Base-by-base conservation (phyloP, 1,140 invertebrate species). In the Phenacoccus solenopsis region DNA sequence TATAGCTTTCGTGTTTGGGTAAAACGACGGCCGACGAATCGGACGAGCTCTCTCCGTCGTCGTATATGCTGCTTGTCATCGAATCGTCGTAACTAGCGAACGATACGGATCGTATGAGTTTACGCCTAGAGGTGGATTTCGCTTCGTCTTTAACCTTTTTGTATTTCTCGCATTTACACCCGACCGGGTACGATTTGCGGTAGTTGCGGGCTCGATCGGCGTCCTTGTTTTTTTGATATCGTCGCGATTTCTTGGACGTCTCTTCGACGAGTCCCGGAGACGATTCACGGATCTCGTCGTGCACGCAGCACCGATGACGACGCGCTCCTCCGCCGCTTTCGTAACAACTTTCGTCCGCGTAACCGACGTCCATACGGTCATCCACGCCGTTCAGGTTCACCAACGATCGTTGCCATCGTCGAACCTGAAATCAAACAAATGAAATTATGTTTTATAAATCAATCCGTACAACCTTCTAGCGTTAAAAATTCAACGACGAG, bases 371-470 rank as follows among this genome's bases (percentile, higher is more conserved):
- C 59, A 25, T 64, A 16, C 25, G 2, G 25, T 59, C 7, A 20
- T 64, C 59, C 1, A 24, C 59, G 16, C 25, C 12, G 59, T 64
- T 64, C 59, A 64, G 25, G 59, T 64, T 64, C 59, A 64, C 59
- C 59, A 64, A 27, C 9, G 59, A 64, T 27, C 59, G 10, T 24
- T 64, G 59, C 59, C 59, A 64, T 64, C 25, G 59, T 64, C 25
- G 59, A 10, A 64, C 59, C 59, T 64, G 22, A 3, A 64, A 64
- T 10, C 59, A 64, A 27, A 25, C 21, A n/a, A 49, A 49, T 16
- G 20, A 49, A 16, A 49, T 49, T n/a, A 49, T 10, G 5, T 49
- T 49, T 7, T 32, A n/a, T n/a, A n/a, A n/a, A n/a, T n/a, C n/a
- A n/a, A n/a, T n/a, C n/a, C n/a, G n/a, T n/a, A n/a, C n/a, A n/a